Evolutionary conservation across 2,113 vertebrate species (phyloP).

Genomic region (Nannospalax galili): DNA sequence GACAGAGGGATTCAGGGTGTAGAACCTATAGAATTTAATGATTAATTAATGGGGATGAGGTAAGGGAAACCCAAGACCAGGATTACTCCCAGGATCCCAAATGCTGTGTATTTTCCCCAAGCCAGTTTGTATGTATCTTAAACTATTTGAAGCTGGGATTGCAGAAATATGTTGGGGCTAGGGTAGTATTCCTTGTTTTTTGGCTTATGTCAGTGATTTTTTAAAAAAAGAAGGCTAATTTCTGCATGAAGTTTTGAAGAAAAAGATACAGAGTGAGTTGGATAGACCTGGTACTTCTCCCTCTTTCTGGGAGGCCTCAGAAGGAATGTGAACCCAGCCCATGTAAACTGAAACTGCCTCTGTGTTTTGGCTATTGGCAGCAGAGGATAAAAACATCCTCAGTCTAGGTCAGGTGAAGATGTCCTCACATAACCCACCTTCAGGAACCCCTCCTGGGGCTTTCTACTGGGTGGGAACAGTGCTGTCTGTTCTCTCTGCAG

Average conservation of each 20-base stretch:
- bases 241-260: background rate
- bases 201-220: background rate
- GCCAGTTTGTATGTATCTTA: background rate
- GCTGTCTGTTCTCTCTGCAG: background rate
- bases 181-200: background rate
- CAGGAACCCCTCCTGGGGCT: background rate
- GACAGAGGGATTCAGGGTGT: background rate
- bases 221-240: background rate
- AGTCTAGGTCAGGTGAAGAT: background rate
- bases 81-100: background rate
- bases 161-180: background rate
- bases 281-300: background rate
- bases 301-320: background rate
- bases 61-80: background rate
- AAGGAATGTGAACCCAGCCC: background rate
- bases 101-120: slow-evolving; percentile 8
- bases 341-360: background rate
- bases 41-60: background rate
- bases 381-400: background rate
- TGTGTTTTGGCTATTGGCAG: slow-evolving; percentile 1
- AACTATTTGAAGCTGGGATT: background rate
- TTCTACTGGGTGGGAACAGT: background rate
- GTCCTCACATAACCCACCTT: background rate
- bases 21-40: slow-evolving; percentile 7
- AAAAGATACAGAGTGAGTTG: background rate